Evolutionary conservation across 1,140 invertebrate genomes (phyloP).

Genomic region (Scaptodrosophila lebanonensis): DNA sequence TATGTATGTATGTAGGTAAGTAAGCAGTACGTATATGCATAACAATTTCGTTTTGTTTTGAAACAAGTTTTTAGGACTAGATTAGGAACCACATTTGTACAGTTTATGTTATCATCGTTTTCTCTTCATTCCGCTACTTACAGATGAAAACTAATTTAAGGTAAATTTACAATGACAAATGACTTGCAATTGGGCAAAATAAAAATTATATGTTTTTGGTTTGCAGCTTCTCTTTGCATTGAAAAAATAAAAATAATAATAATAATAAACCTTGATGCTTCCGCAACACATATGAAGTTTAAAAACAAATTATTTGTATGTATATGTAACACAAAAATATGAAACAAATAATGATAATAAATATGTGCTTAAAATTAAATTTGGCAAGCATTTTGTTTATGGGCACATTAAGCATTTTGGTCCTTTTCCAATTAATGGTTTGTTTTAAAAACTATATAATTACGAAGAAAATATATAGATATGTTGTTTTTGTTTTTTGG

Average conservation of each 20-base stretch:
- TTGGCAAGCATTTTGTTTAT: slow-evolving; percentile 34
- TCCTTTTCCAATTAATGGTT: neutral
- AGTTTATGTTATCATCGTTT: slow-evolving; percentile 53
- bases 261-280: slow-evolving; percentile 8
- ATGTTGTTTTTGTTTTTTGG: slow-evolving; percentile 20
- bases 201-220: slow-evolving; percentile 36
- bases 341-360: slow-evolving; percentile 39
- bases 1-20: slow-evolving; percentile 24
- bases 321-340: slow-evolving; percentile 9
- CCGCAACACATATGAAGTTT: neutral
- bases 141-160: slow-evolving; percentile 43
- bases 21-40: slow-evolving; percentile 49
- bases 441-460: slow-evolving; percentile 1
- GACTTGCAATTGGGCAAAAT: too few species aligned
- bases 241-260: slow-evolving; percentile 12
- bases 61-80: slow-evolving; percentile 64
- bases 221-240: slow-evolving; percentile 30
- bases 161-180: slow-evolving; percentile 56
- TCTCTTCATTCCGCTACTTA: slow-evolving; percentile 11
- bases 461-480: neutral
- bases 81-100: slow-evolving; percentile 77
- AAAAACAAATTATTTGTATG: slow-evolving; percentile 3
- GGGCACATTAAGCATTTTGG: slow-evolving; percentile 25
- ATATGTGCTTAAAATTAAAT: slow-evolving; percentile 33
- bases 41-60: slow-evolving; percentile 29